phyloP scores from a whole-genome alignment of 2,113 vertebrate genomes.

The Periophthalmodon schlosseri region DNA sequence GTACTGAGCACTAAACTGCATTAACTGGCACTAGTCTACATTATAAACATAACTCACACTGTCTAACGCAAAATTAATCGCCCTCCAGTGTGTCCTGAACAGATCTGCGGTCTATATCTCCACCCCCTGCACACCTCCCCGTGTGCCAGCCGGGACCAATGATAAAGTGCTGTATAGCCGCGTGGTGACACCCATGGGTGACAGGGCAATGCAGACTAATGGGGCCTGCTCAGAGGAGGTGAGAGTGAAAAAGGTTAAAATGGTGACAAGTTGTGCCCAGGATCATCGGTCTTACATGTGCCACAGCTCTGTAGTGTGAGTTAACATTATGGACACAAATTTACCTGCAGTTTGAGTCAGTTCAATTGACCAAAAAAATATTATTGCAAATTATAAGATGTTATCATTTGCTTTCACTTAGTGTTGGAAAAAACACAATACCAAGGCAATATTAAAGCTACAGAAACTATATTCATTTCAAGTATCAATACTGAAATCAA shows the following conservation, averaged over 20 bases:
- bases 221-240: constrained; percentile 4
- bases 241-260: constrained; percentile 21
- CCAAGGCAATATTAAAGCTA: no score
- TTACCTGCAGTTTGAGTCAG: no score
- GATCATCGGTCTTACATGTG: background rate
- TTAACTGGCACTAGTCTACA: no score
- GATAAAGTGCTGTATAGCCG: constrained; percentile 38
- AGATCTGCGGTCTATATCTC: constrained; percentile 24
- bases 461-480: no score
- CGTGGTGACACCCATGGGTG: constrained; percentile 12
- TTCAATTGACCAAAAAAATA: no score
- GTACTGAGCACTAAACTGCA: no score
- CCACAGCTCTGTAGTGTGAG: background rate
- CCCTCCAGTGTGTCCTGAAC: background rate
- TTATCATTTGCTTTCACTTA: no score
- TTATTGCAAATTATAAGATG: no score
- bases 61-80: no score
- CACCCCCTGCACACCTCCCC: constrained; percentile 17
- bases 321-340: background rate
- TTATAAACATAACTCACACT: no score
- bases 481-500: no score
- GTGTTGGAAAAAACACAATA: no score
- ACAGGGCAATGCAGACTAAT: constrained; percentile 38
- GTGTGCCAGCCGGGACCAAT: constrained; percentile 29
- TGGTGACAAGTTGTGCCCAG: background rate